Percentiles rank a stretch among this genome's conserved stretches.
Conservation (phyloP, 1,140 invertebrate species). For the Lepidurus packardi region DNA sequence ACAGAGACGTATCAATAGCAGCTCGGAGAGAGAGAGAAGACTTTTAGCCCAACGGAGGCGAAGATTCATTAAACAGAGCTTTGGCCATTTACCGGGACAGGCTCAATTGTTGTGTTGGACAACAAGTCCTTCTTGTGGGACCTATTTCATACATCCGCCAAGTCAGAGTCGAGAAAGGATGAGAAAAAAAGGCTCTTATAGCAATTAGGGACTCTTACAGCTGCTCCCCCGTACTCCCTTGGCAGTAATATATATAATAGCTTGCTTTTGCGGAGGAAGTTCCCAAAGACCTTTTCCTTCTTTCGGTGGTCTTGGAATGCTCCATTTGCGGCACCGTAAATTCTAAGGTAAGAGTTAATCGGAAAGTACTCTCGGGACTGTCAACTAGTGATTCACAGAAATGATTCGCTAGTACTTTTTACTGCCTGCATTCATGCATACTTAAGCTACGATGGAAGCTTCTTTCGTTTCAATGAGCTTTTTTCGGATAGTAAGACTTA, state of each 20-base stretch:
- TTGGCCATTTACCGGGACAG: background rate
- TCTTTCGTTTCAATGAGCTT: too few relatives aligned
- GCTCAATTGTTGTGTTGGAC: background rate
- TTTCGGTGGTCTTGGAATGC: too few relatives aligned
- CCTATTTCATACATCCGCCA: background rate
- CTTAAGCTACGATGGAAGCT: too few relatives aligned
- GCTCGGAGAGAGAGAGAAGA: background rate
- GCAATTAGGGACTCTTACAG: background rate
- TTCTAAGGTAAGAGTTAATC: too few relatives aligned
- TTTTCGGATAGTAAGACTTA: too few relatives aligned
- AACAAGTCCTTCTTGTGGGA: background rate
- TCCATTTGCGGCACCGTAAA: too few relatives aligned
- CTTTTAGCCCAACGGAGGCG: background rate
- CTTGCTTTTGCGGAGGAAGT: too few relatives aligned
- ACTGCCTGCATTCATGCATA: too few relatives aligned
- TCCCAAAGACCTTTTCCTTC: too few relatives aligned
- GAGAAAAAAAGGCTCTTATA: background rate
- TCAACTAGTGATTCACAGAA: too few relatives aligned
- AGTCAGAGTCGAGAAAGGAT: background rate
- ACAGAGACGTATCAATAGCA: background rate
- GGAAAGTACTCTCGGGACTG: too few relatives aligned
- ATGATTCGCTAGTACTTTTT: too few relatives aligned
- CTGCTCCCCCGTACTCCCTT: background rate
- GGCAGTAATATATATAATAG: background rate
- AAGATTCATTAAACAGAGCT: constrained; percentile 9